Conservation (phyloP, 2,888 invertebrate genomes). For the Agonopterix alstromeriana region DNA sequence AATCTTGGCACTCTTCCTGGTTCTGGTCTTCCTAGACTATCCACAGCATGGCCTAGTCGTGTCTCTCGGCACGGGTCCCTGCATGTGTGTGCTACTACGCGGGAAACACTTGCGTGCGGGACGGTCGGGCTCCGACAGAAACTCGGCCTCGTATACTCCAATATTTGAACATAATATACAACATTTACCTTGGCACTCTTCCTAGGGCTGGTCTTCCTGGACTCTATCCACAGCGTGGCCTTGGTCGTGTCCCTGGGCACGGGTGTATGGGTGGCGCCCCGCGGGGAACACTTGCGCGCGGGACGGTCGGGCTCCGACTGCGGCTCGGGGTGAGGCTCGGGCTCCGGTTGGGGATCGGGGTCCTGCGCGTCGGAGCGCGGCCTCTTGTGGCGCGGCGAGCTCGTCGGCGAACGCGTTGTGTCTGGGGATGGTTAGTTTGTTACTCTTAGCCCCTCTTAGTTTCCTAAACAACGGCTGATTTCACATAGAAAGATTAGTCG, state of each 20-base stretch:
- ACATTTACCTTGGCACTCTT: constrained; percentile 5
- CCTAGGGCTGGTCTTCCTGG: constrained; percentile 33
- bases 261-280: constrained; percentile 1
- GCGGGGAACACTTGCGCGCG: not conserved
- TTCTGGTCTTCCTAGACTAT: constrained; percentile 42
- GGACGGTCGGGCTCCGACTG: not conserved
- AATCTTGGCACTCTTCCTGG: constrained; percentile 13
- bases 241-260: constrained; percentile 31
- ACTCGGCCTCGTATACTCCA: too few species aligned
- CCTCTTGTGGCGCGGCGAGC: too few species aligned
- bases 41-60: constrained; percentile 53
- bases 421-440: too few species aligned
- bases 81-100: not conserved
- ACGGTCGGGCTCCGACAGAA: not conserved
- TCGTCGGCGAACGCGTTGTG: too few species aligned
- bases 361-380: too few species aligned
- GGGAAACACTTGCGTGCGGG: not conserved
- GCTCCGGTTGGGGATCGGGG: too few species aligned
- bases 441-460: too few species aligned
- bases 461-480: too few species aligned
- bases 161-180: too few species aligned
- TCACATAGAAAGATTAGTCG: too few species aligned
- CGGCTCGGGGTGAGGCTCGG: not conserved
- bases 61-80: constrained; percentile 11
- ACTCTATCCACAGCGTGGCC: constrained; percentile 57